Conservation (phyloP, 1,140 invertebrate genomes). For the Drosophila tropicalis region DNA sequence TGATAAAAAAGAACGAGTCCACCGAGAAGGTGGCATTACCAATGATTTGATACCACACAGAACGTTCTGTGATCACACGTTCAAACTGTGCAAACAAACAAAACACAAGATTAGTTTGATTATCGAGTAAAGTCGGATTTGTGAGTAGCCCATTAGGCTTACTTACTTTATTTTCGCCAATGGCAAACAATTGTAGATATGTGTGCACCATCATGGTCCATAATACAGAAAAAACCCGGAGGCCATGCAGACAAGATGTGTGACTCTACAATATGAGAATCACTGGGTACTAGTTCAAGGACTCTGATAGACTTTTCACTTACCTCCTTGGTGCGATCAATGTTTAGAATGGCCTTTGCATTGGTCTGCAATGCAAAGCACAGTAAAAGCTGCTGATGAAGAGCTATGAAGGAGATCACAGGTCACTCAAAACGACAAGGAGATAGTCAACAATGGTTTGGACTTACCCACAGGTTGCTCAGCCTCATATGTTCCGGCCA, state of each 20-base stretch:
- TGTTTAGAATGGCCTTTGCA: conserved; percentile 86
- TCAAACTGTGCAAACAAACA: conserved; percentile 85
- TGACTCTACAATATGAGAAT: conserved; percentile 84
- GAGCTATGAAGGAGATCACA: conserved; percentile 48
- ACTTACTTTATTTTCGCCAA: conserved; percentile 86
- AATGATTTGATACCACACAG: conserved; percentile 92
- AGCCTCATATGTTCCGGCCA: conserved; percentile 68
- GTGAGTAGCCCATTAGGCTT: too few relatives aligned
- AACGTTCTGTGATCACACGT: conserved; percentile 89
- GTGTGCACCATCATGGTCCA: conserved; percentile 98
- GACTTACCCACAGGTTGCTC: conserved; percentile 68
- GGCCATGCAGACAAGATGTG: conserved; percentile 91
- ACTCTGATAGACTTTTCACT: conserved; percentile 1
- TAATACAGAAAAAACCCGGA: conserved; percentile 92
- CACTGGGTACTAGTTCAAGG: too few relatives aligned
- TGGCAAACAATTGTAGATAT: conserved; percentile 91
- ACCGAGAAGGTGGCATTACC: conserved; percentile 95
- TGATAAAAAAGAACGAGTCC: conserved; percentile 96
- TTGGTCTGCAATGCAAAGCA: conserved; percentile 85
- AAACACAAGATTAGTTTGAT: too few relatives aligned
- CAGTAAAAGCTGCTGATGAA: conserved; percentile 82
- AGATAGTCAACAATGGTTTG: too few relatives aligned
- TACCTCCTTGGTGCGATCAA: conserved; percentile 84
- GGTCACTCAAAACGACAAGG: too few relatives aligned
- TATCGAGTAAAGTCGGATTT: too few relatives aligned